Base-by-base conservation (phyloP, 2,888 invertebrate genomes). In the Scrobipalpa atriplicella region DNA sequence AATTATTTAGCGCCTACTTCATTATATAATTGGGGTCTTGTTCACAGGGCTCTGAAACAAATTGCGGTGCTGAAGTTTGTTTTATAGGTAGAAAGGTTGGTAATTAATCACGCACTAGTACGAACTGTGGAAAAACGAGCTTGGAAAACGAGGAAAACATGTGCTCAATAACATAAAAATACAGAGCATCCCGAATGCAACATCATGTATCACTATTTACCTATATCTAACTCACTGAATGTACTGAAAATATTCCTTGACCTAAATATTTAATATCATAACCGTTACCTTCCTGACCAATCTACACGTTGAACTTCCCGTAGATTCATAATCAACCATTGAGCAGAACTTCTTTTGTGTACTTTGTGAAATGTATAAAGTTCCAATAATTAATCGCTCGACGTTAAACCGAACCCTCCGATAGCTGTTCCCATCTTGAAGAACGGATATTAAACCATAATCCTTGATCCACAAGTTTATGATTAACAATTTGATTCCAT, bases 51-150 rank as follows among this genome's bases (percentile, higher is more conserved):
- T 47, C 47, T 47, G 9, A 47, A 82, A 80, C 76, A 84, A 84
- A 84, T 82, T 79, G 80, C 80, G 80, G 77, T 76, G 76, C 77
- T 77, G 79, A 80, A 82, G 80, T 82, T 79, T 71, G 76, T 84
- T 87, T 88, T 87, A 87, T 88, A 89, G 86, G 87, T 84, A 84
- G 80, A 80, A 81, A 79, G 81, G 81, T 89, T 90, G 89, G 89
- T 89, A 89, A 87, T 47, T 47, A 47, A 47, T 47, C 47, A 47
- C 47, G 47, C 47, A 16, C 47, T 7, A 47, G n/a, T 16, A 16
- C 1, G 47, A 16, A 5, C 47, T 47, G 47, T n/a, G 47, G 10
- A 13, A 43, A 43, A n/a, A n/a, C n/a, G n/a, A n/a, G n/a, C n/a
- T n/a, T n/a, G n/a, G n/a, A 29, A 29, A 29, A 29, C 29, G 29